Conservation (phyloP, 1,140 invertebrate species). For the Zaprionus vittiger region DNA sequence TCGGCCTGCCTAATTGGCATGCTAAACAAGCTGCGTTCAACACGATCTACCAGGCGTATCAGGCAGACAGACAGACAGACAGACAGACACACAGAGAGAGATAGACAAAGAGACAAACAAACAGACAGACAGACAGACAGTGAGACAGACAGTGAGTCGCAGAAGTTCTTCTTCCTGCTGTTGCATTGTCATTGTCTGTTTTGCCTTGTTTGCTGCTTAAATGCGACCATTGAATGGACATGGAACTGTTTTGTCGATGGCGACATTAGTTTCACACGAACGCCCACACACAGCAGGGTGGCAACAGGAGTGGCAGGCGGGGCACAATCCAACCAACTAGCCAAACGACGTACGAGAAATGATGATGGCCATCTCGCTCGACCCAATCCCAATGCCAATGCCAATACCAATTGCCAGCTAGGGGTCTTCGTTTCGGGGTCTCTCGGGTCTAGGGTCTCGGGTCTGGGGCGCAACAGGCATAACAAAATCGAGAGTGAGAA, state of each 20-base stretch:
- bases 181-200: slow-evolving; percentile 53
- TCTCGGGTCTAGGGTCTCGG: not conserved
- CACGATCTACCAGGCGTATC: slow-evolving; percentile 80
- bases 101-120: slow-evolving; percentile 4
- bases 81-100: slow-evolving; percentile 15
- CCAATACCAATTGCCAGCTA: slow-evolving; percentile 4
- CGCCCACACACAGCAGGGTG: slow-evolving; percentile 63
- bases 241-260: slow-evolving; percentile 26
- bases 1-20: slow-evolving; percentile 78
- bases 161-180: slow-evolving; percentile 4
- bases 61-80: slow-evolving; percentile 43
- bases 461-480: slow-evolving; percentile 17
- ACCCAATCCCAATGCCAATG: slow-evolving; percentile 24
- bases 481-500: slow-evolving; percentile 64
- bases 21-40: slow-evolving; percentile 83
- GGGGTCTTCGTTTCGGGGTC: not conserved
- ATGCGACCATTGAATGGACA: slow-evolving; percentile 59
- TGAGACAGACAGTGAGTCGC: slow-evolving; percentile 5
- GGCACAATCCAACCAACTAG: slow-evolving; percentile 9
- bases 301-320: slow-evolving; percentile 13
- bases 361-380: slow-evolving; percentile 62
- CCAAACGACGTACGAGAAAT: slow-evolving; percentile 44
- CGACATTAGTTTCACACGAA: slow-evolving; percentile 79
- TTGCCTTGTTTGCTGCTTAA: slow-evolving; percentile 62
- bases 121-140: slow-evolving; percentile 2